Base-by-base conservation (phyloP, 1,140 invertebrate species). In the Pemphigus obesinymphae region DNA sequence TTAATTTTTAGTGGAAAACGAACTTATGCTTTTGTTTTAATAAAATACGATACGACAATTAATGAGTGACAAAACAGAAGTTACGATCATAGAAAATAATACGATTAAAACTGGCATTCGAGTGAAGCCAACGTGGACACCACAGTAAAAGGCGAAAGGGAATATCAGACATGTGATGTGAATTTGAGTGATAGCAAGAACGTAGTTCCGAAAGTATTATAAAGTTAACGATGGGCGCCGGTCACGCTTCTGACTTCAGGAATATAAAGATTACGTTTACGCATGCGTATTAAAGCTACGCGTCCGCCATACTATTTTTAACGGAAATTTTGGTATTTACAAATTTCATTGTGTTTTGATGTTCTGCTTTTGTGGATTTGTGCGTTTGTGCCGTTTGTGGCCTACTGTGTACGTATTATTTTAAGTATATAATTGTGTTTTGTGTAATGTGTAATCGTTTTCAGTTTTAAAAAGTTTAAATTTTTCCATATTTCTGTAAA, bases 81-180 rank as follows among this genome's bases (percentile, higher is more conserved):
- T n/a, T n/a, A n/a, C n/a, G n/a, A n/a, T n/a, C n/a, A n/a, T n/a
- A n/a, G n/a, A n/a, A n/a, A n/a, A n/a, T n/a, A n/a, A n/a, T n/a
- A n/a, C n/a, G n/a, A n/a, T n/a, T n/a, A n/a, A n/a, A n/a, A n/a
- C n/a, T n/a, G n/a, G n/a, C n/a, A n/a, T n/a, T n/a, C n/a, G n/a
- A n/a, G n/a, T n/a, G n/a, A 61, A 23, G 31, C 20, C 48, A 55
- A 55, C 73, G 73, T 76, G 73, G 73, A 76, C 50, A 76, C 29
- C 26, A 76, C 6, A 37, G 73, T 34, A 40, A 10, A 50, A 50
- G n/a, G 73, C 31, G 50, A 76, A 76, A 76, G 73, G 48, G 23
- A 70, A 70, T 37, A 48, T 29, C n/a, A 40, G 34, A 43, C 75
- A 78, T 78, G 53, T 43, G 75, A 61, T 55, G 2, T 11, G 11